A percentile compares a stretch with the other conserved stretches of the same genome.
phyloP scores from a whole-genome alignment of 2,888 invertebrate species.

The Drosophila atroscutellata region DNA sequence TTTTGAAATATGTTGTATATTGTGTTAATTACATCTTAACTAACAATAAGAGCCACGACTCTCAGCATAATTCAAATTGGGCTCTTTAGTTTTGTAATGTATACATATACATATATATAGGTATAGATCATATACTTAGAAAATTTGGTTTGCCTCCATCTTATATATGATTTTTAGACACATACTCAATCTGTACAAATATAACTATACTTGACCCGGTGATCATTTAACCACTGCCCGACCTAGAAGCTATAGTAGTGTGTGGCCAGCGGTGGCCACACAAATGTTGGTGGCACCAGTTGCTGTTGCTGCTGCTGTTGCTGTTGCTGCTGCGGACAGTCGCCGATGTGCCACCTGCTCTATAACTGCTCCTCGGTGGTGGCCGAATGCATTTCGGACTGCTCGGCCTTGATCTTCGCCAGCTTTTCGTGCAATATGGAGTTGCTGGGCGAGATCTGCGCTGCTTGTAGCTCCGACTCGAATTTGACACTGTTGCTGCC shows the following conservation, averaged over 20 bases:
- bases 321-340: constrained; percentile 38
- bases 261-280: constrained; percentile 64
- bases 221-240: constrained; percentile 26
- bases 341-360: constrained; percentile 76
- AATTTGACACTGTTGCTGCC: constrained; percentile 69
- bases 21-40: constrained; percentile 64
- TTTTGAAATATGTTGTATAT: constrained; percentile 13
- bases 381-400: constrained; percentile 48
- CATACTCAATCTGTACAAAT: constrained; percentile 31
- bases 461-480: constrained; percentile 43
- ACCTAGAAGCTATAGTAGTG: constrained; percentile 74
- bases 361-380: constrained; percentile 84
- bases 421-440: constrained; percentile 83
- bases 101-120: constrained; percentile 7
- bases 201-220: constrained; percentile 24
- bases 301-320: constrained; percentile 38
- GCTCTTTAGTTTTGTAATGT: constrained; percentile 34
- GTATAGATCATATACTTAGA: constrained; percentile 25
- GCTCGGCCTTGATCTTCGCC: constrained; percentile 84
- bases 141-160: constrained; percentile 48
- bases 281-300: constrained; percentile 51
- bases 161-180: constrained; percentile 22
- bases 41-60: constrained; percentile 54
- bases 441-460: constrained; percentile 49
- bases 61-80: constrained; percentile 17